These are phyloP conservation scores for Holacanthus passer DNA, from an alignment of 2,113 vertebrate genomes.

Conservation along the genomic window DNA sequence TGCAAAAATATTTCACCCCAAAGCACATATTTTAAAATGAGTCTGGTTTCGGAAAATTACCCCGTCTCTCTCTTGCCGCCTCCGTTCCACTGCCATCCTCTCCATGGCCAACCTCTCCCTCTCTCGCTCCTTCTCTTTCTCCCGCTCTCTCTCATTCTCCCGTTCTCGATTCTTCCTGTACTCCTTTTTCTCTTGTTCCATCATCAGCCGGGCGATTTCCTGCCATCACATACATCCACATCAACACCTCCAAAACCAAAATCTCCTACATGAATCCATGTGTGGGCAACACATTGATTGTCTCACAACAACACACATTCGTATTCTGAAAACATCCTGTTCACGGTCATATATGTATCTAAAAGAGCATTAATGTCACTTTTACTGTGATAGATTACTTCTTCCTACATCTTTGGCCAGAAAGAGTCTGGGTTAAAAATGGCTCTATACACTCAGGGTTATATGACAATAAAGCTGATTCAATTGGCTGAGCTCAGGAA, in stretches of 20 bases:
- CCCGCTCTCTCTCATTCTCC: conserved; percentile 70
- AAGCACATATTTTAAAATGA: conserved; percentile 13
- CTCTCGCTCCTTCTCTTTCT: conserved; percentile 72
- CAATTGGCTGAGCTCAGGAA: conserved; percentile 32
- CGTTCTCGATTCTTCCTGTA: conserved; percentile 85
- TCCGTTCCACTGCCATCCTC: conserved; percentile 86
- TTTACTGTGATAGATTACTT: not conserved
- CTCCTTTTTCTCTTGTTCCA: conserved; percentile 94
- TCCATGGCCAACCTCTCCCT: conserved; percentile 76
- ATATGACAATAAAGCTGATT: not conserved
- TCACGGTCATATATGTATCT: not conserved
- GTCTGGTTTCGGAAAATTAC: conserved; percentile 70
- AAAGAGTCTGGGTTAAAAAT: not conserved
- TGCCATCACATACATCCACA: conserved; percentile 57
- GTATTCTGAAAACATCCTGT: not conserved
- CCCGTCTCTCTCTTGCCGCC: conserved; percentile 89
- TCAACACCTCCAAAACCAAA: not conserved
- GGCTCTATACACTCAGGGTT: not conserved
- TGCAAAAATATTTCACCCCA: conserved; percentile 3
- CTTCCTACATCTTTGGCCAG: not conserved
- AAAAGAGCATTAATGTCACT: not conserved
- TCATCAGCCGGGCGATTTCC: conserved; percentile 93
- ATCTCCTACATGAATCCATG: not conserved
- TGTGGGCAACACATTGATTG: not conserved
- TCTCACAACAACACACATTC: not conserved